phyloP scores from a whole-genome alignment of 1,140 invertebrate species.

The Drosophila paulistorum region DNA sequence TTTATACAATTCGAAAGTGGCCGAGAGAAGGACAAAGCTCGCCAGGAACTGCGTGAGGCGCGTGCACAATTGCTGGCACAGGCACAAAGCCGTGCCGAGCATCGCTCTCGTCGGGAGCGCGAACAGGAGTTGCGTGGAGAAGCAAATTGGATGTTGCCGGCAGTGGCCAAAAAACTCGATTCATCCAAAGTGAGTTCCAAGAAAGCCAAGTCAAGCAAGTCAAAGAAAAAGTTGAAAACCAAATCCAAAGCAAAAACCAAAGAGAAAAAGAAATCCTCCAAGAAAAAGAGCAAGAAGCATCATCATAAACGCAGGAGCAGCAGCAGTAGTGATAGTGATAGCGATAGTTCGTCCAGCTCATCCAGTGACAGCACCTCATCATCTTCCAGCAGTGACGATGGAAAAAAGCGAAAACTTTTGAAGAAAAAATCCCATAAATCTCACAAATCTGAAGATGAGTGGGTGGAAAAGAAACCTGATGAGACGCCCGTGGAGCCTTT shows the following conservation, averaged over 20 bases:
- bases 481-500: background rate
- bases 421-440: slow-evolving; percentile 47
- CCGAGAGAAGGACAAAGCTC: slow-evolving; percentile 79
- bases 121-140: slow-evolving; percentile 79
- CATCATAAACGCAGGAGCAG: slow-evolving; percentile 23
- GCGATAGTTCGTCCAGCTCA: slow-evolving; percentile 30
- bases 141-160: slow-evolving; percentile 83
- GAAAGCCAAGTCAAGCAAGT: slow-evolving; percentile 56
- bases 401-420: slow-evolving; percentile 48
- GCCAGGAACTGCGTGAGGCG: slow-evolving; percentile 74
- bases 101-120: slow-evolving; percentile 64
- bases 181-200: slow-evolving; percentile 44
- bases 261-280: slow-evolving; percentile 46
- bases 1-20: slow-evolving; percentile 83
- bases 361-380: slow-evolving; percentile 18
- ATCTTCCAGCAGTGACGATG: slow-evolving; percentile 40
- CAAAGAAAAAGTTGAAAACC: slow-evolving; percentile 59
- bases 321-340: slow-evolving; percentile 33
- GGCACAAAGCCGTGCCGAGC: slow-evolving; percentile 73
- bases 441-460: slow-evolving; percentile 59
- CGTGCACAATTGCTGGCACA: slow-evolving; percentile 70
- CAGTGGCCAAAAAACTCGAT: slow-evolving; percentile 72
- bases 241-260: slow-evolving; percentile 64
- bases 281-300: slow-evolving; percentile 54
- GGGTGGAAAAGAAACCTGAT: slow-evolving; percentile 51